Conservation (phyloP, 2,888 invertebrate genomes). For the Steinernema carpocapsae region DNA sequence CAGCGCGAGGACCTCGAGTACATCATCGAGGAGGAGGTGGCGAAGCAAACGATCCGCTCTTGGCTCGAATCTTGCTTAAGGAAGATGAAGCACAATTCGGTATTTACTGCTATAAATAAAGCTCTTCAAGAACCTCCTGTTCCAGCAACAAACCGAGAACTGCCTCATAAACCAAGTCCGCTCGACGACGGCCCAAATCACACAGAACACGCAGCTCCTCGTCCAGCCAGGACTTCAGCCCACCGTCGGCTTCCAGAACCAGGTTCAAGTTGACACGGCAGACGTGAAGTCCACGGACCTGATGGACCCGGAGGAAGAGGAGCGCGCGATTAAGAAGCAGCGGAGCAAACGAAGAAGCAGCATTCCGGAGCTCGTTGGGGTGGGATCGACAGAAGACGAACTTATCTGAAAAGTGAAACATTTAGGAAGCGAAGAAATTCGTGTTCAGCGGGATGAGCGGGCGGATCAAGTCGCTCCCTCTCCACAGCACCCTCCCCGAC, state of each 20-base stretch:
- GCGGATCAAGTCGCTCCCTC: conserved; percentile 42
- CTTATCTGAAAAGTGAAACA: background rate
- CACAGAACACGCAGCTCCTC: background rate
- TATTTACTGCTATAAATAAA: too few species aligned
- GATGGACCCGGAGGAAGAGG: conserved; percentile 24
- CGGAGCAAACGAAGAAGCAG: conserved; percentile 38
- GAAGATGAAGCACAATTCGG: conserved; percentile 75
- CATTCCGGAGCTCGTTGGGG: conserved; percentile 40
- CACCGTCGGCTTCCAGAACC: conserved; percentile 2
- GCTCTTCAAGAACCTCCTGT: background rate
- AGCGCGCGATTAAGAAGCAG: conserved; percentile 33
- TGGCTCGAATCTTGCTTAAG: conserved; percentile 97
- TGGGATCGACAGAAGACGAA: background rate
- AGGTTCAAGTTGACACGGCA: conserved; percentile 8
- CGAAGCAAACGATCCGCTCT: conserved; percentile 96
- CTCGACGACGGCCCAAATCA: conserved; percentile 30
- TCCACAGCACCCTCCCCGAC: conserved; percentile 40
- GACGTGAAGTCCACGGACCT: conserved; percentile 5
- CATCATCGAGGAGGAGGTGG: conserved; percentile 96
- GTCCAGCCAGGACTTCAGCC: conserved; percentile 5
- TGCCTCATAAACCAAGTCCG: conserved; percentile 45
- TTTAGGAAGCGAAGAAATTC: conserved; percentile 63
- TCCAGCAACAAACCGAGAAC: conserved; percentile 39
- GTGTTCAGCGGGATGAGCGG: conserved; percentile 51
- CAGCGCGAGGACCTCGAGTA: conserved; percentile 98